A percentile compares a stretch with the other conserved stretches of the same genome.
These are phyloP conservation scores for Leptopilina drosophilae DNA, from an alignment of 2,888 invertebrate genomes.

Conservation along the genomic window DNA sequence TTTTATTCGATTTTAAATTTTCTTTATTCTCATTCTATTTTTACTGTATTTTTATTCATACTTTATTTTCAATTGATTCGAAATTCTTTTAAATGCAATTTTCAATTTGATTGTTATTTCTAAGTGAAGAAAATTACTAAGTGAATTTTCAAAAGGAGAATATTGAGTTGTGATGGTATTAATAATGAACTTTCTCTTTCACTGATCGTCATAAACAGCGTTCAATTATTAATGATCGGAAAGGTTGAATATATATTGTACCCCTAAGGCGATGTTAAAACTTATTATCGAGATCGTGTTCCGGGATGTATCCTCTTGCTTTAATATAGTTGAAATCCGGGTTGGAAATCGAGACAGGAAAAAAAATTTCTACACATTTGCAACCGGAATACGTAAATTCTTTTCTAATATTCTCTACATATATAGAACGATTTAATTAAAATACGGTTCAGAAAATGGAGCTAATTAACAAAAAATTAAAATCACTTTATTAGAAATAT, in stretches of 20 bases:
- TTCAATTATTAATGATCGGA: slow-evolving; percentile 37
- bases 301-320: slow-evolving; percentile 11
- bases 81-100: too few relatives aligned
- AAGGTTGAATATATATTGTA: slow-evolving; percentile 20
- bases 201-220: slow-evolving; percentile 28
- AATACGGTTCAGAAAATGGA: slow-evolving; percentile 7
- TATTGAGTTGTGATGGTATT: slow-evolving; percentile 6
- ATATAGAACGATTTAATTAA: background rate
- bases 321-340: slow-evolving; percentile 19
- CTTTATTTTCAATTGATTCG: too few relatives aligned
- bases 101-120: too few relatives aligned
- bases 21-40: too few relatives aligned
- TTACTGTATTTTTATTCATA: too few relatives aligned
- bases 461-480: slow-evolving; percentile 1
- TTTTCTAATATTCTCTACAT: background rate
- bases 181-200: slow-evolving; percentile 31
- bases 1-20: too few relatives aligned
- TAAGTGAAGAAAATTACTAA: background rate
- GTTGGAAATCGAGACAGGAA: slow-evolving; percentile 11
- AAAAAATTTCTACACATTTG: background rate
- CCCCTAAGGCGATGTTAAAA: slow-evolving; percentile 27
- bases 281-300: slow-evolving; percentile 14
- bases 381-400: slow-evolving; percentile 25
- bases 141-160: background rate
- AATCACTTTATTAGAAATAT: background rate